These are phyloP conservation scores for Archegozetes longisetosus DNA, from an alignment of 1,140 invertebrate species.

Conservation along the genomic window DNA sequence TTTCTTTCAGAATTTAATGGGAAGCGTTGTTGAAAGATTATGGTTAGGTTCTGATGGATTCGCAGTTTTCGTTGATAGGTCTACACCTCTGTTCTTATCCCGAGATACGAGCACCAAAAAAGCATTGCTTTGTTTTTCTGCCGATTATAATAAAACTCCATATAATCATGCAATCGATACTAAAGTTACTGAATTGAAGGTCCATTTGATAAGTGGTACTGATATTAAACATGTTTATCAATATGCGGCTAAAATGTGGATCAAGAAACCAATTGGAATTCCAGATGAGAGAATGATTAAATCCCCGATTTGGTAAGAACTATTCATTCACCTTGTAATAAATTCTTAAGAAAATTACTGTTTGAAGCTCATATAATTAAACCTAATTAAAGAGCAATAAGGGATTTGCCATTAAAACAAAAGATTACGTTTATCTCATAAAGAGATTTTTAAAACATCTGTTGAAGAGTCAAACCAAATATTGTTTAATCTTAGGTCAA, in stretches of 20 bases:
- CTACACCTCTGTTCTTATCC: slow-evolving; percentile 49
- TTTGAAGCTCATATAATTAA: too few relatives aligned
- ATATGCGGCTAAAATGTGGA: slow-evolving; percentile 37
- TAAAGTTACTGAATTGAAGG: background rate
- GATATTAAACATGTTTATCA: slow-evolving; percentile 41
- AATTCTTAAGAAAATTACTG: too few relatives aligned
- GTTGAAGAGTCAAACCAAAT: too few relatives aligned
- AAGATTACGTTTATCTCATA: too few relatives aligned
- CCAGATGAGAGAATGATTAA: slow-evolving; percentile 54
- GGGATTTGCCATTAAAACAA: too few relatives aligned
- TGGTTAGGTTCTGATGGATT: slow-evolving; percentile 53
- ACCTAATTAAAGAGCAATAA: too few relatives aligned
- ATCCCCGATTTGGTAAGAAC: slow-evolving; percentile 73
- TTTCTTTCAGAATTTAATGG: background rate
- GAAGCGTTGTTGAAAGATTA: slow-evolving; percentile 45
- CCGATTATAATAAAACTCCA: too few relatives aligned
- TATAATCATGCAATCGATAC: too few relatives aligned
- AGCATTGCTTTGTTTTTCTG: background rate
- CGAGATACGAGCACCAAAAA: background rate
- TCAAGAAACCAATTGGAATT: slow-evolving; percentile 41
- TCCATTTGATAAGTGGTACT: background rate
- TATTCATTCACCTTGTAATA: too few relatives aligned
- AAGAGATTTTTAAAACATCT: too few relatives aligned
- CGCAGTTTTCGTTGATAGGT: slow-evolving; percentile 42
- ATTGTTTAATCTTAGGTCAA: too few relatives aligned